These are phyloP conservation scores for Chrysina gloriosa DNA, from an alignment of 2,888 invertebrate species.

Conservation along the genomic window DNA sequence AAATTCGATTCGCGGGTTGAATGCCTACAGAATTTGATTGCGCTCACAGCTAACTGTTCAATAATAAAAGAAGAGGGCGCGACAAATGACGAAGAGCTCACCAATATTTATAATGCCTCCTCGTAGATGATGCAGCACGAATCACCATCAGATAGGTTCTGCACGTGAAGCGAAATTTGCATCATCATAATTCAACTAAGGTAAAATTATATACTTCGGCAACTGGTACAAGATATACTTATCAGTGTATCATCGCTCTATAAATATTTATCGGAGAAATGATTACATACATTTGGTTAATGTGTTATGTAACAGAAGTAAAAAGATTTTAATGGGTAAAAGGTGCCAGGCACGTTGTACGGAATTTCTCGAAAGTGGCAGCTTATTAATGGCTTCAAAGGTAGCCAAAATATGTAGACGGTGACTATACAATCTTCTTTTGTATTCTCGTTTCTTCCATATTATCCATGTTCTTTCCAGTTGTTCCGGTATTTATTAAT, in stretches of 20 bases:
- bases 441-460: not conserved
- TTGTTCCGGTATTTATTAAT: too few relatives aligned
- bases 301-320: conserved; percentile 37
- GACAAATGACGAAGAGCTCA: conserved; percentile 3
- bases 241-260: conserved; percentile 40
- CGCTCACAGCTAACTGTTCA: not conserved
- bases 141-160: conserved; percentile 20
- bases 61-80: conserved; percentile 15
- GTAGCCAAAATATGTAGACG: conserved; percentile 4
- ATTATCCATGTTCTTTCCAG: too few relatives aligned
- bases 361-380: not conserved
- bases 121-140: conserved; percentile 47
- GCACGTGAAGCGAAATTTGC: conserved; percentile 54
- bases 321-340: conserved; percentile 31
- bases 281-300: conserved; percentile 33
- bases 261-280: conserved; percentile 41
- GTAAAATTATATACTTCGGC: conserved; percentile 43
- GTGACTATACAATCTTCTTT: not conserved
- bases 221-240: conserved; percentile 31
- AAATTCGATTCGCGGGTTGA: conserved; percentile 34
- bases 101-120: not conserved
- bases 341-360: not conserved
- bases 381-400: conserved; percentile 6
- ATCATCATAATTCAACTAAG: conserved; percentile 56
- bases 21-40: conserved; percentile 19